A percentile compares a stretch with the other conserved stretches of the same genome.
Evolutionary conservation across 2,797 vertebrate genomes (phyloP).

Genomic region (Rhadinocentrus ornatus): DNA sequence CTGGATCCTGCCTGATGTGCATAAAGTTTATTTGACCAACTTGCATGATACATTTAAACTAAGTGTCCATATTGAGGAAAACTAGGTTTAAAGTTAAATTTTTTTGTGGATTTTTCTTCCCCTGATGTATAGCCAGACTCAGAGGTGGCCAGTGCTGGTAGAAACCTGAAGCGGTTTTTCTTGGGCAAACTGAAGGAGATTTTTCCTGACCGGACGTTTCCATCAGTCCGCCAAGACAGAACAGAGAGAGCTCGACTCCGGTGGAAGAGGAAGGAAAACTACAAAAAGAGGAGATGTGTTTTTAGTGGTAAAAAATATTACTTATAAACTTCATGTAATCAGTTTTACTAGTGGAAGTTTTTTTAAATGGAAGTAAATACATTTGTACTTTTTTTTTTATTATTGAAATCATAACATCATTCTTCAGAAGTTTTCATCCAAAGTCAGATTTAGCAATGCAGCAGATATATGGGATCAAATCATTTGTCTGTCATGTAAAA

Average conservation of each 20-base stretch:
- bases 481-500: background rate
- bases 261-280: slow-evolving; percentile 85
- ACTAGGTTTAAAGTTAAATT: too few relatives aligned
- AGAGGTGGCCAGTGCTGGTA: slow-evolving; percentile 93
- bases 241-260: slow-evolving; percentile 78
- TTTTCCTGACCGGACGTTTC: slow-evolving; percentile 87
- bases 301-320: slow-evolving; percentile 76
- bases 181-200: slow-evolving; percentile 86
- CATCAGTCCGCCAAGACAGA: slow-evolving; percentile 80
- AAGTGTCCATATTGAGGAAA: background rate
- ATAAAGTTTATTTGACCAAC: slow-evolving; percentile 1
- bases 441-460: background rate
- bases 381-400: slow-evolving; percentile 15
- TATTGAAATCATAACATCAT: slow-evolving; percentile 1
- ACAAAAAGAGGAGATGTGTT: slow-evolving; percentile 85
- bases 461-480: background rate
- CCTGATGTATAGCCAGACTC: slow-evolving; percentile 88
- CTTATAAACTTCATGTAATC: slow-evolving; percentile 28
- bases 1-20: background rate
- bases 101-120: background rate
- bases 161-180: slow-evolving; percentile 89
- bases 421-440: slow-evolving; percentile 6
- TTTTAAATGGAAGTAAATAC: background rate
- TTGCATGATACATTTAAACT: background rate
- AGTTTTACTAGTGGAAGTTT: background rate